phyloP scores from a whole-genome alignment of 2,797 vertebrate genomes.

The Triplophysa yarkandensis region DNA sequence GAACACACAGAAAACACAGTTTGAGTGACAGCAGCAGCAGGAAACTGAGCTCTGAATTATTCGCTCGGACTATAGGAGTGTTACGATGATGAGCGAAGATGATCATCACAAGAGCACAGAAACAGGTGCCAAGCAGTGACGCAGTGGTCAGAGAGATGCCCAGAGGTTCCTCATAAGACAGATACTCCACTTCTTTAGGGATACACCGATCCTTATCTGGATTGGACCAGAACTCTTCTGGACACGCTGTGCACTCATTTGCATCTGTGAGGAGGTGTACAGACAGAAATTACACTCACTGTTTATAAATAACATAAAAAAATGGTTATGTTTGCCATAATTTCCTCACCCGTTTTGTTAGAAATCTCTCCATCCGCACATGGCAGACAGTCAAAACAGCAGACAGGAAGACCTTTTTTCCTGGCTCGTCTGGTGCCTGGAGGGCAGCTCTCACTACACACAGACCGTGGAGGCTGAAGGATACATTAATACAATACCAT shows the following conservation, averaged over 20 bases:
- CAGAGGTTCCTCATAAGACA: constrained; percentile 2
- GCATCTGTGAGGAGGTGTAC: not conserved
- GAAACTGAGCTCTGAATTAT: constrained; percentile 28
- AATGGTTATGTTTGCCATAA: no score
- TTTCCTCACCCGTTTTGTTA: not conserved
- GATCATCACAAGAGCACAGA: not conserved
- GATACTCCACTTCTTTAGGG: constrained; percentile 1
- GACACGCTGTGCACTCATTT: not conserved
- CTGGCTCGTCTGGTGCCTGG: not conserved
- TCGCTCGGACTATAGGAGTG: not conserved
- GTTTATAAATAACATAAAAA: no score
- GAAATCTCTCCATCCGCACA: constrained; percentile 16
- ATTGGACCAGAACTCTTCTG: not conserved
- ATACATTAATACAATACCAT: not conserved
- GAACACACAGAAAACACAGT: constrained; percentile 47
- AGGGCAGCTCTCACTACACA: constrained; percentile 49
- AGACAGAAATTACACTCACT: not conserved
- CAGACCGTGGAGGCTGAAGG: constrained; percentile 39
- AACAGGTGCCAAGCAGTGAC: not conserved
- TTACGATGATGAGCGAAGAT: not conserved
- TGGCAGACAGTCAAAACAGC: constrained; percentile 20
- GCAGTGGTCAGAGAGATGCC: constrained; percentile 2
- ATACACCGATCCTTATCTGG: not conserved
- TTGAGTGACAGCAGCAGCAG: constrained; percentile 40
- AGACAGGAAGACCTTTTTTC: constrained; percentile 7